Percentiles rank a stretch among this genome's conserved stretches.
These are phyloP conservation scores for Thereva unica DNA, from an alignment of 2,888 invertebrate species.

Conservation along the genomic window DNA sequence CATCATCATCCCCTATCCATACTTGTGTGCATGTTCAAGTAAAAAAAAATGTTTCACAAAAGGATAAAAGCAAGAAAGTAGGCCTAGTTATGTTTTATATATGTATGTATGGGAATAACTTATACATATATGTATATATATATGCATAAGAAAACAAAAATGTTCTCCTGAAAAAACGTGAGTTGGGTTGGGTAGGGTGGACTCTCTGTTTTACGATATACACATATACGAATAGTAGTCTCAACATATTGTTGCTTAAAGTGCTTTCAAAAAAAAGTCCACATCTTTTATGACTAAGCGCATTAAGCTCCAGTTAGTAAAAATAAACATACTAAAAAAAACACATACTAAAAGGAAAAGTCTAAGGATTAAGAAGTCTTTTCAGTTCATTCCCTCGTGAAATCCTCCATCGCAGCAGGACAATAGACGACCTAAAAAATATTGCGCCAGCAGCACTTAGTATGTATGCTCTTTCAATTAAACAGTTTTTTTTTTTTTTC, in stretches of 20 bases:
- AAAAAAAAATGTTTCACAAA: too few relatives aligned
- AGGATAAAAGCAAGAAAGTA: too few relatives aligned
- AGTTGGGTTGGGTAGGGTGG: too few relatives aligned
- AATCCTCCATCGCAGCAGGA: conserved; percentile 4
- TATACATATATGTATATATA: too few relatives aligned
- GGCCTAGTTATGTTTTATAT: too few relatives aligned
- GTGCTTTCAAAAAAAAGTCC: conserved; percentile 27
- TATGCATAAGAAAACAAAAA: too few relatives aligned
- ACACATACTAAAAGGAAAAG: conserved; percentile 17
- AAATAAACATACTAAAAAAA: conserved; percentile 20
- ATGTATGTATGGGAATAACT: too few relatives aligned
- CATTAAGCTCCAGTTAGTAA: conserved; percentile 19
- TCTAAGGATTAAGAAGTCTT: conserved; percentile 13
- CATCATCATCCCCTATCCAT: too few relatives aligned
- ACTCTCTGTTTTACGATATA: too few relatives aligned
- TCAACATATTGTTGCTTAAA: neutral
- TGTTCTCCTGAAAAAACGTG: too few relatives aligned
- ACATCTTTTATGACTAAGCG: conserved; percentile 24
- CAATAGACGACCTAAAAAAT: conserved; percentile 28
- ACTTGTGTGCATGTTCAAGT: too few relatives aligned
- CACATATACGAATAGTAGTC: too few relatives aligned
- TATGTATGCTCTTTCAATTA: conserved; percentile 29
- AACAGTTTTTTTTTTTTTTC: conserved; percentile 17
- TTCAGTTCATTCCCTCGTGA: conserved; percentile 1
- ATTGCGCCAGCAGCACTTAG: neutral